A percentile compares a stretch with the other conserved stretches of the same genome.
phyloP scores from a whole-genome alignment of 2,113 vertebrate species.

The Felis chaus region DNA sequence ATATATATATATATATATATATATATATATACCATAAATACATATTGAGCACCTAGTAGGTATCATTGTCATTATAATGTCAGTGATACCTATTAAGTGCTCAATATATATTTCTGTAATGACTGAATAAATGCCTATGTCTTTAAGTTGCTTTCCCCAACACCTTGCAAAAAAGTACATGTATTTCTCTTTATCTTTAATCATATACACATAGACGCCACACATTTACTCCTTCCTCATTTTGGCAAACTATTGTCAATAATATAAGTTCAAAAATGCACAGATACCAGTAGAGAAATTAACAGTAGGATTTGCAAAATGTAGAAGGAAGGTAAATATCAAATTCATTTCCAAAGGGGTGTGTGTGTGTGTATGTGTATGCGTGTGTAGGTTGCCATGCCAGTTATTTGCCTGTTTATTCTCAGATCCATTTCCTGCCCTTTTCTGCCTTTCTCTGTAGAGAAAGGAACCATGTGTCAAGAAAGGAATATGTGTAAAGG shows the following conservation, averaged over 20 bases:
- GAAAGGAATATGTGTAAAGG: background rate
- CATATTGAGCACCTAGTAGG: background rate
- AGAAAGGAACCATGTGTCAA: no score
- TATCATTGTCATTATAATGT: background rate
- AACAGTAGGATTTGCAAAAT: conserved; percentile 20
- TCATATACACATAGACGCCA: background rate
- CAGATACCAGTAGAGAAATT: background rate
- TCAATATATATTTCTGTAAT: background rate
- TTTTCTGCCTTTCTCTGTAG: background rate
- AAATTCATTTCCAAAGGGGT: background rate
- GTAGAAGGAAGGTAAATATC: background rate
- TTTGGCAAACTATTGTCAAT: conserved; percentile 47
- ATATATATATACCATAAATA: background rate
- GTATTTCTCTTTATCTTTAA: background rate
- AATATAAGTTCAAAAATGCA: conserved; percentile 27
- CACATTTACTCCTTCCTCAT: background rate
- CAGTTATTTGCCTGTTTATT: background rate
- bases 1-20: no score
- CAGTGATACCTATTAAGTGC: background rate
- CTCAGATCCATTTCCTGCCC: background rate
- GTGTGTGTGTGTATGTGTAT: no score
- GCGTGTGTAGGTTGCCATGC: background rate
- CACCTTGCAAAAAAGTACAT: background rate
- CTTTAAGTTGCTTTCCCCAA: background rate
- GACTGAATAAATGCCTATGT: background rate